Percentiles rank a stretch among this genome's conserved stretches.
Evolutionary conservation across 2,888 invertebrate species (phyloP).

Genomic region (Scotopteryx bipunctaria): DNA sequence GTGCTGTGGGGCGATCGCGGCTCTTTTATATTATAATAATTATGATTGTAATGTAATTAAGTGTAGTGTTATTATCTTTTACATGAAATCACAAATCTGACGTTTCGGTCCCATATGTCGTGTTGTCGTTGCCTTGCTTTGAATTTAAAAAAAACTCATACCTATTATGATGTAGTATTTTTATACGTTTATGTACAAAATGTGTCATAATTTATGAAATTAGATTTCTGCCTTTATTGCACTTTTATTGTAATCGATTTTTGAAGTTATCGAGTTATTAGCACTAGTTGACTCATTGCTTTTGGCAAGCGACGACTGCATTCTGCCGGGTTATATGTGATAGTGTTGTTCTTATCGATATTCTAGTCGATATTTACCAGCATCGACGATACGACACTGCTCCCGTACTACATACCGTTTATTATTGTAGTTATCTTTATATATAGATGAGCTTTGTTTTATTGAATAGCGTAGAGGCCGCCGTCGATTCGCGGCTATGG

Average conservation of each 20-base stretch:
- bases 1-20: conserved; percentile 70
- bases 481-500: conserved; percentile 55
- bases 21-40: conserved; percentile 49
- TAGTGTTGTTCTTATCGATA: conserved; percentile 23
- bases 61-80: conserved; percentile 77
- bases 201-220: conserved; percentile 22
- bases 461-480: conserved; percentile 62
- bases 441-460: conserved; percentile 79
- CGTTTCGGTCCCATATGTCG: conserved; percentile 55
- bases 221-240: conserved; percentile 21
- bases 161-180: conserved; percentile 20
- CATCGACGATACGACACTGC: conserved; percentile 42
- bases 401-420: conserved; percentile 58
- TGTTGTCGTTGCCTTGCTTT: conserved; percentile 47
- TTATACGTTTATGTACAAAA: conserved; percentile 31
- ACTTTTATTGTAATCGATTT: conserved; percentile 14
- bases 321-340: conserved; percentile 18
- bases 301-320: conserved; percentile 13
- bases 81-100: conserved; percentile 77
- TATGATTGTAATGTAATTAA: conserved; percentile 69
- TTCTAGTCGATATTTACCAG: conserved; percentile 22
- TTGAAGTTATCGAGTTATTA: conserved; percentile 6
- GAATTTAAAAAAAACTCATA: conserved; percentile 17
- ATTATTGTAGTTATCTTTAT: conserved; percentile 72
- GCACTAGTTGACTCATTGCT: conserved; percentile 13